Evolutionary conservation across 2,888 invertebrate species (phyloP).

Genomic region (Clusia tigrina): DNA sequence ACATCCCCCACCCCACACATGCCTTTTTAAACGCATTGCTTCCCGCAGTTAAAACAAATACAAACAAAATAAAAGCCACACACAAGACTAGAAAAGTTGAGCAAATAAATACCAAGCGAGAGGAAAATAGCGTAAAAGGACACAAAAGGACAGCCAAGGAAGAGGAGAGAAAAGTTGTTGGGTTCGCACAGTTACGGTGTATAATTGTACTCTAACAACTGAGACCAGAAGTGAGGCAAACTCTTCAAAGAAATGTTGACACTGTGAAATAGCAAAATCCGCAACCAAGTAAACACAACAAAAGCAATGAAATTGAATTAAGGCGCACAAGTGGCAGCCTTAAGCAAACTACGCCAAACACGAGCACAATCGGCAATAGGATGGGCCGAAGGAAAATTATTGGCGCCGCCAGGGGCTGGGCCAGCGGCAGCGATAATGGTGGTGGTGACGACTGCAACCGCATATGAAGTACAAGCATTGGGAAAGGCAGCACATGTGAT

Average conservation of each 20-base stretch:
- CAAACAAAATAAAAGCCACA: background rate
- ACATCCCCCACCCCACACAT: background rate
- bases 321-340: background rate
- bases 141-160: conserved; percentile 29
- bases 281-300: background rate
- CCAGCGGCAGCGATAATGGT: too few relatives aligned
- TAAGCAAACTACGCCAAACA: too few relatives aligned
- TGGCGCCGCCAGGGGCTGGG: background rate
- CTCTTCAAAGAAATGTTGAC: background rate
- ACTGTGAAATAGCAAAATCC: background rate
- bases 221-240: conserved; percentile 4
- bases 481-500: too few relatives aligned
- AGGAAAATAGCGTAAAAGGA: conserved; percentile 43
- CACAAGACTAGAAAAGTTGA: conserved; percentile 4
- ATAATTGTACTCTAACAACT: background rate
- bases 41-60: too few relatives aligned
- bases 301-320: conserved; percentile 4
- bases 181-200: background rate
- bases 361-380: background rate
- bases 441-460: too few relatives aligned
- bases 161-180: conserved; percentile 1
- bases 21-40: background rate
- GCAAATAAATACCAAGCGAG: conserved; percentile 39
- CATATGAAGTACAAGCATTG: too few relatives aligned
- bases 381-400: too few relatives aligned